Evolutionary conservation across 2,113 vertebrate genomes (phyloP).

Genomic region (Marmota flaviventris): DNA sequence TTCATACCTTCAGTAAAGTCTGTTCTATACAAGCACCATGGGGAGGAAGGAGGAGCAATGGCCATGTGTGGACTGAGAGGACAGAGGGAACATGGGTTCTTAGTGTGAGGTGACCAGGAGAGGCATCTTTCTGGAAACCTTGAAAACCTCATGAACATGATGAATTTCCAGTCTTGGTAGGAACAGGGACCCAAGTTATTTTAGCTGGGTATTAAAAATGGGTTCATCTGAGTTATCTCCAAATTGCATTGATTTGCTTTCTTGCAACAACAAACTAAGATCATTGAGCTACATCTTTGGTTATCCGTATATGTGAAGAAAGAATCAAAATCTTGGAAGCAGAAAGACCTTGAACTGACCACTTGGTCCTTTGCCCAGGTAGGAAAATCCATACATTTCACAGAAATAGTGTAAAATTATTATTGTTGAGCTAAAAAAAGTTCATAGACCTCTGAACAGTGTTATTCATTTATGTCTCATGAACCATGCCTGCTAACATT

Average conservation of each 20-base stretch:
- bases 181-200: background rate
- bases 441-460: background rate
- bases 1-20: background rate
- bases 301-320: background rate
- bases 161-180: background rate
- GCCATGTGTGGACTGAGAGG: accelerated
- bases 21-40: background rate
- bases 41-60: background rate
- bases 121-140: background rate
- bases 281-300: background rate
- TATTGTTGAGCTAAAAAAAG: background rate
- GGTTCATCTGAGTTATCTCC: background rate
- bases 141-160: background rate
- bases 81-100: background rate
- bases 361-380: background rate
- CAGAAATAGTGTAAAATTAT: background rate
- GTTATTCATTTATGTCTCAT: background rate
- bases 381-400: background rate
- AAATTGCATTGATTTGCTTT: background rate
- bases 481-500: background rate
- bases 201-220: background rate
- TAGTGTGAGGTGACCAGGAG: background rate
- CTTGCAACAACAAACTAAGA: background rate
- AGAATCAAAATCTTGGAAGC: background rate
- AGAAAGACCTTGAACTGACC: background rate